Conservation (phyloP, 1,140 invertebrate genomes). For the Drosophila seguyi region DNA sequence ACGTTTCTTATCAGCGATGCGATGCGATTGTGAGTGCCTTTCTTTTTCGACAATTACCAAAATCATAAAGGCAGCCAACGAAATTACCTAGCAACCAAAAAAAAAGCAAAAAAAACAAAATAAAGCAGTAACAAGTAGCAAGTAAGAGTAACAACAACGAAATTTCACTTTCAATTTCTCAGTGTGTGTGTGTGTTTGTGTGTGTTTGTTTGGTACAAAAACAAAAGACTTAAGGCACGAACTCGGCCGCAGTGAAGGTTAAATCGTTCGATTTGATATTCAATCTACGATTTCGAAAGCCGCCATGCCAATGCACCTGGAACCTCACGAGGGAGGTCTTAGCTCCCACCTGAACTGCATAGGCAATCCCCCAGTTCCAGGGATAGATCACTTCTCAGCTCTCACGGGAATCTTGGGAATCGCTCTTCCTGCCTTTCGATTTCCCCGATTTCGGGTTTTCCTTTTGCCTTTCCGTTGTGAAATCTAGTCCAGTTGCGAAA, state of each 20-base stretch:
- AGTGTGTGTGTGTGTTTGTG: conserved; percentile 12
- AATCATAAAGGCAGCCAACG: conserved; percentile 52
- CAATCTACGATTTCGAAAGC: conserved; percentile 77
- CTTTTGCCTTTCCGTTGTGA: conserved; percentile 39
- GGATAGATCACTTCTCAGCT: conserved; percentile 52
- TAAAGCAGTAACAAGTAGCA: conserved; percentile 18
- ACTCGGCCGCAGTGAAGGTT: conserved; percentile 73
- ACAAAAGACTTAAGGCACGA: conserved; percentile 79
- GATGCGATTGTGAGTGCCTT: conserved; percentile 71
- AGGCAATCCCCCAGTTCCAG: conserved; percentile 18
- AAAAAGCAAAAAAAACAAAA: background rate
- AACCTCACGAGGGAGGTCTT: conserved; percentile 22
- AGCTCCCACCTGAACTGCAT: conserved; percentile 48
- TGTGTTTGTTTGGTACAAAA: conserved; percentile 39
- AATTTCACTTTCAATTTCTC: conserved; percentile 77
- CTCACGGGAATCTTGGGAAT: background rate
- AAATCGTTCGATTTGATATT: conserved; percentile 75
- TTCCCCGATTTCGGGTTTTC: background rate
- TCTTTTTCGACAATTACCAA: conserved; percentile 81
- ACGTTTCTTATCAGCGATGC: conserved; percentile 75
- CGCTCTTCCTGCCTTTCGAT: conserved; percentile 23
- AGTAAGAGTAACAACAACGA: conserved; percentile 61
- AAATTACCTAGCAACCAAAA: conserved; percentile 42
- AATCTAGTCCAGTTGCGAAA: conserved; percentile 62
- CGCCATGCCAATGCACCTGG: conserved; percentile 70